Evolutionary conservation across 1,140 invertebrate genomes (phyloP).

Genomic region (Dendroctonus ponderosae): DNA sequence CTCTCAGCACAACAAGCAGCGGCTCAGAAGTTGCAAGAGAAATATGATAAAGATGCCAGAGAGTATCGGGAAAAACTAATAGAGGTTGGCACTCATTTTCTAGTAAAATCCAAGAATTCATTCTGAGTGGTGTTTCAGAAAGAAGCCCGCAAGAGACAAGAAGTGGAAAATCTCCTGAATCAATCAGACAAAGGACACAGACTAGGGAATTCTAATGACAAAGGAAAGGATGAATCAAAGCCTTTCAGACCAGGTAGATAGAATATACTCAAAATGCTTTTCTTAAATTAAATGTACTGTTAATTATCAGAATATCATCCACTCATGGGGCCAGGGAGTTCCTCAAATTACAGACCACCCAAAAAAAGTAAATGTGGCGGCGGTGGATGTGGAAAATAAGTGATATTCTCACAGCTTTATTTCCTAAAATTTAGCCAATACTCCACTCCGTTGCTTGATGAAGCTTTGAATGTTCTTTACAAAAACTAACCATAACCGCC

Average conservation of each 20-base stretch:
- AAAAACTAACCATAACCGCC: no score
- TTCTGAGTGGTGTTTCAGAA: conserved; percentile 32
- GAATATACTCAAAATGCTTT: neutral
- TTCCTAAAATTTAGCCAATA: no score
- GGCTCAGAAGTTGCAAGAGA: conserved; percentile 51
- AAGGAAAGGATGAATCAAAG: conserved; percentile 4
- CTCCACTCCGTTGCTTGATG: no score
- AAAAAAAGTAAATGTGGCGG: conserved; percentile 52
- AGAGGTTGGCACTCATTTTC: conserved; percentile 42
- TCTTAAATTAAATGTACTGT: conserved; percentile 10
- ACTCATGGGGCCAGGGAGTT: conserved; percentile 51
- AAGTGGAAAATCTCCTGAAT: conserved; percentile 35
- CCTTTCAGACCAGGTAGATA: conserved; percentile 41
- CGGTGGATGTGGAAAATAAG: conserved; percentile 52
- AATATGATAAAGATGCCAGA: conserved; percentile 46
- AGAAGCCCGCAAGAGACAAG: conserved; percentile 43
- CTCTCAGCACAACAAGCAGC: conserved; percentile 46
- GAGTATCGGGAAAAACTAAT: conserved; percentile 44
- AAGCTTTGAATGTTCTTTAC: no score
- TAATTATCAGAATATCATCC: conserved; percentile 53
- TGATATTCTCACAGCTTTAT: no score
- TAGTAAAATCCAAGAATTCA: conserved; percentile 14
- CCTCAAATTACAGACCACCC: conserved; percentile 51
- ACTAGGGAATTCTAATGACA: conserved; percentile 4
- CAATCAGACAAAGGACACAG: conserved; percentile 11